These are phyloP conservation scores for Orgyia antiqua DNA, from an alignment of 2,888 invertebrate genomes.

Conservation along the genomic window DNA sequence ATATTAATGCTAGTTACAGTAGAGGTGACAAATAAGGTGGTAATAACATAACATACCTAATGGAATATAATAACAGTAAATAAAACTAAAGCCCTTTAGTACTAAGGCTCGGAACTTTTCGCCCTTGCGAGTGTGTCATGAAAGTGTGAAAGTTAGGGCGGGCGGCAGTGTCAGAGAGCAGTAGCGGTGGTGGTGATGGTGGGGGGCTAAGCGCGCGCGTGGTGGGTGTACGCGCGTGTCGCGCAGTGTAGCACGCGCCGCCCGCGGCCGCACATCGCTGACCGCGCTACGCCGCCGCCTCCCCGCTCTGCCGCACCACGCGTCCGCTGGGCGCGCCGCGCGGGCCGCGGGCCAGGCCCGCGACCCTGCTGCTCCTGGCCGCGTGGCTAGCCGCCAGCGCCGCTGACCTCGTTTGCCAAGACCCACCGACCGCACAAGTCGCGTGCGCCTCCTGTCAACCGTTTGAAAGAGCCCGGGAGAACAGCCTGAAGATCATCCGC, in stretches of 20 bases:
- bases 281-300: conserved; percentile 70
- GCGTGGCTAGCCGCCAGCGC: conserved; percentile 68
- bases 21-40: too few relatives aligned
- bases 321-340: conserved; percentile 76
- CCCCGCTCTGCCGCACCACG: conserved; percentile 75
- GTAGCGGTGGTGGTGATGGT: conserved; percentile 31
- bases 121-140: conserved; percentile 33
- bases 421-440: conserved; percentile 44
- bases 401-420: conserved; percentile 62
- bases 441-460: conserved; percentile 77
- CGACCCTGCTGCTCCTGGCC: conserved; percentile 76
- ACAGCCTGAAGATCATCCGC: conserved; percentile 81
- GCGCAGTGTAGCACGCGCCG: conserved; percentile 73
- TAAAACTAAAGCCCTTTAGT: too few relatives aligned
- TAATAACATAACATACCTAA: too few relatives aligned
- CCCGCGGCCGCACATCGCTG: conserved; percentile 70
- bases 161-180: conserved; percentile 31
- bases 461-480: conserved; percentile 76
- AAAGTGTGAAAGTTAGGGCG: conserved; percentile 32
- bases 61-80: too few relatives aligned
- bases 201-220: conserved; percentile 28
- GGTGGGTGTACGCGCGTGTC: conserved; percentile 44
- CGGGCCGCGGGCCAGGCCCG: conserved; percentile 78
- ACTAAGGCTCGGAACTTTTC: too few relatives aligned
- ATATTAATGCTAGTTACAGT: too few relatives aligned